These are phyloP conservation scores for Tribolium freemani DNA, from an alignment of 2,888 invertebrate species.

Conservation along the genomic window DNA sequence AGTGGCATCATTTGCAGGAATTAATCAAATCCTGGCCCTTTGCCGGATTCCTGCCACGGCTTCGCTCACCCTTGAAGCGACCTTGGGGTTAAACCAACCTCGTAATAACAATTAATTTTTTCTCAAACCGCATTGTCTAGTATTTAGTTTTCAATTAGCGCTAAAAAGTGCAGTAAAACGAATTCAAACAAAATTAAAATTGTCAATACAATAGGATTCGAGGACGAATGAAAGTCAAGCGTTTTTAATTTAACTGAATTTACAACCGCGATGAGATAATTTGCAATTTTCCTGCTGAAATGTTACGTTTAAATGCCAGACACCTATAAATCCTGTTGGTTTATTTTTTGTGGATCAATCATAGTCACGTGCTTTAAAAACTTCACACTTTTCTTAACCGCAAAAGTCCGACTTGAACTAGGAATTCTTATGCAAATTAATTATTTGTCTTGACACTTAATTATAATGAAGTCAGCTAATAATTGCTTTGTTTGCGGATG, in stretches of 20 bases:
- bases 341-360: not conserved
- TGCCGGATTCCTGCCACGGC: not conserved
- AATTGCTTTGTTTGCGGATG: not conserved
- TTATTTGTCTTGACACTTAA: not conserved
- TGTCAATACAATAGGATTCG: not conserved
- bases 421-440: not conserved
- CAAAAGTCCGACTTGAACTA: not conserved
- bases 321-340: not conserved
- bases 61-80: constrained; percentile 9
- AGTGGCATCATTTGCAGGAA: not conserved
- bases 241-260: not conserved
- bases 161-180: not conserved
- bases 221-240: not conserved
- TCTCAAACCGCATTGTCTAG: not conserved
- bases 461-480: not conserved
- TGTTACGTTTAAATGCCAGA: not conserved
- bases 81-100: constrained; percentile 4
- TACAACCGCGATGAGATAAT: not conserved
- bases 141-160: not conserved
- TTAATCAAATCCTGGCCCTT: not conserved
- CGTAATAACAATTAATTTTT: not conserved
- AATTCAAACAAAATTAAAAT: not conserved
- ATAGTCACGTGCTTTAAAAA: not conserved
- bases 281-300: not conserved
- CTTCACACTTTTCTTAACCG: not conserved